A percentile compares a stretch with the other conserved stretches of the same genome.
Conservation (phyloP, 1,140 invertebrate genomes). For the Bactericera cockerelli region DNA sequence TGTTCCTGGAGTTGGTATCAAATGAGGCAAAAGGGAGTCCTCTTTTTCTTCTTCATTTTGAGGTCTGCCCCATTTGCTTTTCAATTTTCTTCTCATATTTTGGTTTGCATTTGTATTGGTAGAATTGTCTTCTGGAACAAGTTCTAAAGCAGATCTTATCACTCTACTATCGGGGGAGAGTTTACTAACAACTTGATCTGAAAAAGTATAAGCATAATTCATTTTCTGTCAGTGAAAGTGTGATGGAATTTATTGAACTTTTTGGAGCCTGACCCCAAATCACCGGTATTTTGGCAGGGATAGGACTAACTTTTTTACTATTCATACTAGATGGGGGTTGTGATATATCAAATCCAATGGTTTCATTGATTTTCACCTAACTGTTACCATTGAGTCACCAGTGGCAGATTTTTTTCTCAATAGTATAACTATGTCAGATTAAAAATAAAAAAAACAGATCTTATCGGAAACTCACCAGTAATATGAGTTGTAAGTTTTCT, state of each 20-base stretch:
- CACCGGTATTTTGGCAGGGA: too few species aligned
- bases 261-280: too few species aligned
- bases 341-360: too few species aligned
- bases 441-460: too few species aligned
- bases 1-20: constrained; percentile 61
- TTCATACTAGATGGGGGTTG: too few species aligned
- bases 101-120: constrained; percentile 9
- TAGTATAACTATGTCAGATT: too few species aligned
- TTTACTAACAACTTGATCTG: constrained; percentile 32
- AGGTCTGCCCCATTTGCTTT: constrained; percentile 28
- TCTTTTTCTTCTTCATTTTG: constrained; percentile 42
- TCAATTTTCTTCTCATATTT: constrained; percentile 17
- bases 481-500: constrained; percentile 60
- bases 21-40: constrained; percentile 58
- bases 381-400: too few species aligned
- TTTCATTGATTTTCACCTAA: too few species aligned
- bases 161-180: constrained; percentile 44
- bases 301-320: too few species aligned
- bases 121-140: constrained; percentile 32
- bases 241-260: too few species aligned
- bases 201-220: constrained; percentile 21
- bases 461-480: constrained; percentile 39
- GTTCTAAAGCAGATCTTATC: constrained; percentile 52
- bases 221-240: too few species aligned
- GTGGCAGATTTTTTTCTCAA: too few species aligned